Conservation (phyloP, 1,140 invertebrate species). For the Pogonomyrmex barbatus region DNA sequence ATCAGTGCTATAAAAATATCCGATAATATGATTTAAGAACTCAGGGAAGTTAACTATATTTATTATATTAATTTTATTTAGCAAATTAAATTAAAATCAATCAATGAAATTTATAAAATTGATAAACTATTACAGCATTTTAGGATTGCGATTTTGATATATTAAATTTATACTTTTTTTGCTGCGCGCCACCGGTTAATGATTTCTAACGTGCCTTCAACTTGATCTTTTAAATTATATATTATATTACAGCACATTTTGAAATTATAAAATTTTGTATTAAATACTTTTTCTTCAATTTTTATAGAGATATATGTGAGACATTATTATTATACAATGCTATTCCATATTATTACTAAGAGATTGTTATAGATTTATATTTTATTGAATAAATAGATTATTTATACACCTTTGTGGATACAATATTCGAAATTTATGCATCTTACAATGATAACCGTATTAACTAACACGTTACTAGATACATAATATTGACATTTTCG, state of each 20-base stretch:
- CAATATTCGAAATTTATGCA: not conserved
- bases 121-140: not conserved
- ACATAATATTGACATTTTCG: not conserved
- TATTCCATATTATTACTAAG: not conserved
- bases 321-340: not conserved
- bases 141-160: not conserved
- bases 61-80: not conserved
- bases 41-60: slow-evolving; percentile 16
- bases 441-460: not conserved
- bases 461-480: not conserved
- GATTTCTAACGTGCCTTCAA: too few species aligned
- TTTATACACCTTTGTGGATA: not conserved
- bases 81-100: not conserved
- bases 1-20: not conserved
- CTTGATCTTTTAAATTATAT: too few species aligned
- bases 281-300: not conserved
- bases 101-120: not conserved
- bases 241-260: not conserved
- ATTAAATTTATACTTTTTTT: too few species aligned
- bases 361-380: slow-evolving; percentile 14
- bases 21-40: not conserved
- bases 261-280: not conserved
- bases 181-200: too few species aligned
- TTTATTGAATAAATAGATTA: slow-evolving; percentile 19
- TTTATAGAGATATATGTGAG: not conserved